Conservation (phyloP, 2,888 invertebrate species). For the Incurvaria masculella region DNA sequence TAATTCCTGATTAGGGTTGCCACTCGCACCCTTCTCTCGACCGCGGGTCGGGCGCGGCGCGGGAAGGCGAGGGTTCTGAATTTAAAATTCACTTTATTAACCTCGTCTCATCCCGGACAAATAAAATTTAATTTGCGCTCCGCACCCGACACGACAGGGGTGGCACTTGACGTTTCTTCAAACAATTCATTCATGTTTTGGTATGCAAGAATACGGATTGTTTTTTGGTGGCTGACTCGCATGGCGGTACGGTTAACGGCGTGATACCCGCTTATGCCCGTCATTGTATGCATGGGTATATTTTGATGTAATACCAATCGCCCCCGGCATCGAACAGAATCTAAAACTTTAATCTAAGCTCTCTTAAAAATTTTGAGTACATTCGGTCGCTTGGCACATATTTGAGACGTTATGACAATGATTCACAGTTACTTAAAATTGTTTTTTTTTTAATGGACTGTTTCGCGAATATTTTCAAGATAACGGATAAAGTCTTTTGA, state of each 20-base stretch:
- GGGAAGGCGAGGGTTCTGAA: conserved; percentile 26
- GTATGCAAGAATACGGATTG: conserved; percentile 1
- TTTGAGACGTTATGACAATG: too few relatives aligned
- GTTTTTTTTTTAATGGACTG: too few relatives aligned
- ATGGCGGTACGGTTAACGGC: background rate
- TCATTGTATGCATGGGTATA: too few relatives aligned
- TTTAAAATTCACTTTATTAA: conserved; percentile 50
- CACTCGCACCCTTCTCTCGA: background rate
- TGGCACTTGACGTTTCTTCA: conserved; percentile 22
- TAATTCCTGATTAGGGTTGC: background rate
- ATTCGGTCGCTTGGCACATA: too few relatives aligned
- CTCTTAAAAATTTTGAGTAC: too few relatives aligned
- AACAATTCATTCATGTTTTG: too few relatives aligned
- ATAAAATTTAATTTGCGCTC: conserved; percentile 52
- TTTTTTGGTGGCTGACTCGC: background rate
- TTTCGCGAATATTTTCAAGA: too few relatives aligned
- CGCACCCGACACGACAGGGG: conserved; percentile 34
- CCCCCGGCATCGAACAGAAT: too few relatives aligned
- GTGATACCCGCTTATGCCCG: background rate
- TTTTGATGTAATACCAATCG: too few relatives aligned
- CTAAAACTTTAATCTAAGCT: too few relatives aligned
- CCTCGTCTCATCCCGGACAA: conserved; percentile 51
- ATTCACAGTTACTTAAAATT: too few relatives aligned
- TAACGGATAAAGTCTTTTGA: too few relatives aligned
- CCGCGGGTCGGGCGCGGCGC: background rate